Conservation (phyloP, 2,888 invertebrate genomes). For the Tetanocera ferruginea region DNA sequence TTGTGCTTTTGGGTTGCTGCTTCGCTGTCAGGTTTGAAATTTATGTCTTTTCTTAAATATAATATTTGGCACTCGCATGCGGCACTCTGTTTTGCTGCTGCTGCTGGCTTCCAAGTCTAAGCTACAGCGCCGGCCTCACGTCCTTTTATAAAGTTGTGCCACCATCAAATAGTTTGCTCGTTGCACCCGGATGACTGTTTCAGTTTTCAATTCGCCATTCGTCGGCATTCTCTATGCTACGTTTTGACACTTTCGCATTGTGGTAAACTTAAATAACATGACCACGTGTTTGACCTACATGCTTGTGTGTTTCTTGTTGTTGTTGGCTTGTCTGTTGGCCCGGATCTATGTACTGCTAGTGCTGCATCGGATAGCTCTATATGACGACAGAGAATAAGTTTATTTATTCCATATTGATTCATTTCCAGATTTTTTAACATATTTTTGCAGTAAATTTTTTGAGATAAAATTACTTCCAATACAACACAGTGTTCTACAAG, state of each 20-base stretch:
- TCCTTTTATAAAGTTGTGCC: neutral
- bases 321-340: constrained; percentile 27
- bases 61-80: too few species aligned
- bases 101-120: neutral
- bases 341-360: constrained; percentile 35
- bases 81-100: neutral
- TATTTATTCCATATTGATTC: too few species aligned
- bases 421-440: too few species aligned
- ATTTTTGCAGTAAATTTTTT: too few species aligned
- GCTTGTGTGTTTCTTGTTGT: neutral
- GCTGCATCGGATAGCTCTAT: neutral
- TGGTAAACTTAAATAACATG: constrained; percentile 53
- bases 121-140: neutral
- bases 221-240: neutral
- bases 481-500: too few species aligned
- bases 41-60: neutral
- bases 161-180: neutral
- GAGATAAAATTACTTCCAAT: too few species aligned
- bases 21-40: neutral
- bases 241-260: constrained; percentile 57
- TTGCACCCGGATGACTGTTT: neutral
- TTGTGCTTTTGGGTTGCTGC: neutral
- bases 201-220: neutral
- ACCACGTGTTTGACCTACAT: constrained; percentile 57
- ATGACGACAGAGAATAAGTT: too few species aligned